phyloP scores from a whole-genome alignment of 2,797 vertebrate genomes.

The Falco columbarius region DNA sequence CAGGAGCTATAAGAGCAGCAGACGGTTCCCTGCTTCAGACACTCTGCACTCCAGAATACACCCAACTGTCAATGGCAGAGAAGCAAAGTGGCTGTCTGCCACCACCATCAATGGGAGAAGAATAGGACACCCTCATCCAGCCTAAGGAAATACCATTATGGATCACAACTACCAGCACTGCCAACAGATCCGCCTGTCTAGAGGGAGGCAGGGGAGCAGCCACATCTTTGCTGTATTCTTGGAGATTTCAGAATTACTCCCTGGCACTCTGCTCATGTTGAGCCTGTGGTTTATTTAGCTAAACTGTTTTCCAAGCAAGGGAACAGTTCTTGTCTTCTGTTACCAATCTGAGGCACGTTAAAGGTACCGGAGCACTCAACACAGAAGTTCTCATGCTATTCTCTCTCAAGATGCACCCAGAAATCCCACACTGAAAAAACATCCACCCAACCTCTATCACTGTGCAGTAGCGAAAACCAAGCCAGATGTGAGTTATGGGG shows the following conservation, averaged over 20 bases:
- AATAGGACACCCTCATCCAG: not conserved
- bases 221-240: not conserved
- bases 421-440: not conserved
- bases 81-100: constrained; percentile 22
- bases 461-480: not conserved
- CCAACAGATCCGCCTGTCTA: not conserved
- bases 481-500: not conserved
- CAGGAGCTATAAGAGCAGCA: not conserved
- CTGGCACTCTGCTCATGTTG: not conserved
- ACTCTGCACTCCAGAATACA: not conserved
- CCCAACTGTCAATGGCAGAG: not conserved
- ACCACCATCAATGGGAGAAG: not conserved
- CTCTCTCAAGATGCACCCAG: not conserved
- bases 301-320: not conserved
- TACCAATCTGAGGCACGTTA: not conserved
- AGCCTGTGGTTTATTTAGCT: not conserved
- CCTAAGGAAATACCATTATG: not conserved
- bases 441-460: not conserved
- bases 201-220: not conserved
- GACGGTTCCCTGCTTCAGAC: constrained; percentile 18
- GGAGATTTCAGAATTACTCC: not conserved
- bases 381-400: not conserved
- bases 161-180: not conserved
- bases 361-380: not conserved
- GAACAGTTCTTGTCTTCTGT: not conserved